A percentile compares a stretch with the other conserved stretches of the same genome.
Evolutionary conservation across 2,113 vertebrate genomes (phyloP).

Genomic region (Synchiropus splendidus): DNA sequence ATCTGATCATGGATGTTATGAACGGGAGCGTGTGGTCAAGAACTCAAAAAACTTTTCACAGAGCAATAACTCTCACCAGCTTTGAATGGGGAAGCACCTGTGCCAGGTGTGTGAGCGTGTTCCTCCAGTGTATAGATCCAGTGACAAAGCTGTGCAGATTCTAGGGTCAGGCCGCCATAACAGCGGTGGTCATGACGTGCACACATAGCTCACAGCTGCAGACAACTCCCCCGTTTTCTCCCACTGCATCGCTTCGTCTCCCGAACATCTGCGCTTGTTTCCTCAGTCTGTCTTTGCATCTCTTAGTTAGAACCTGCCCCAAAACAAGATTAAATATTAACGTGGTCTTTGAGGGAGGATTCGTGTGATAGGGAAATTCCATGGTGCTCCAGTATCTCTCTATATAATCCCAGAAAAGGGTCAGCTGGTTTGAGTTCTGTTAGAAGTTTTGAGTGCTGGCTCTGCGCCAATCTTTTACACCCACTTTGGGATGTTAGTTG

Average conservation of each 20-base stretch:
- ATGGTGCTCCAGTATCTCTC: too few species aligned
- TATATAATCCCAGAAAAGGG: too few species aligned
- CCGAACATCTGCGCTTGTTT: constrained; percentile 24
- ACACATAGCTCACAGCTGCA: constrained; percentile 2
- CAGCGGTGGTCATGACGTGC: constrained; percentile 22
- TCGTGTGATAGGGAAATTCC: background rate
- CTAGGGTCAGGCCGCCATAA: constrained; percentile 44
- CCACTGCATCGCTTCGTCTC: constrained; percentile 14
- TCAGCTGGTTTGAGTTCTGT: too few species aligned
- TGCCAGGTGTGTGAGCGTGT: constrained; percentile 3
- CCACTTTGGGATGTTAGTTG: too few species aligned
- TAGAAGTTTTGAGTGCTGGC: too few species aligned
- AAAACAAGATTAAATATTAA: constrained; percentile 33
- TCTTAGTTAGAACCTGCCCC: constrained; percentile 21
- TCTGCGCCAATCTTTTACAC: too few species aligned
- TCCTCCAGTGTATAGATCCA: constrained; percentile 7
- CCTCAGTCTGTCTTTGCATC: constrained; percentile 10
- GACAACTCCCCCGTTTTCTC: background rate
- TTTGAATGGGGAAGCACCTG: constrained; percentile 10
- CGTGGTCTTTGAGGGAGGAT: constrained; percentile 19
- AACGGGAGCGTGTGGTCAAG: too few species aligned
- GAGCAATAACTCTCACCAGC: too few species aligned
- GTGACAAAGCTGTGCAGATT: constrained; percentile 29
- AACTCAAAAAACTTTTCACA: too few species aligned
- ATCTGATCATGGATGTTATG: too few species aligned